Conservation (phyloP, 2,113 vertebrate genomes). For the Oceanodroma tethys region DNA sequence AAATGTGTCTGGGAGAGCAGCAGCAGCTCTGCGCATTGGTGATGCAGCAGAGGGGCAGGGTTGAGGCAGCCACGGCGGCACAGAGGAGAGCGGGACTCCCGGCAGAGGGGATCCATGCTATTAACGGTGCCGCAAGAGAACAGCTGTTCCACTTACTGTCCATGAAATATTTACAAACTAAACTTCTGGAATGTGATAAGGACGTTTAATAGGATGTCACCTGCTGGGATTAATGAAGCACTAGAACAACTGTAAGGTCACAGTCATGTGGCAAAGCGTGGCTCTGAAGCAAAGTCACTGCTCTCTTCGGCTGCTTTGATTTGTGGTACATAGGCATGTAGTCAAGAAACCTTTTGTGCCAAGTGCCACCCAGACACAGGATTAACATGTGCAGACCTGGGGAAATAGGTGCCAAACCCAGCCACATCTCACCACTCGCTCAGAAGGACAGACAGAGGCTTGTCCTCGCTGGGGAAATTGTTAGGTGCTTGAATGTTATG, state of each 20-base stretch:
- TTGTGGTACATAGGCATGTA: fast-evolving
- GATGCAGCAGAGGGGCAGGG: not conserved
- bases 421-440: not conserved
- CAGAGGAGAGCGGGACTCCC: fast-evolving
- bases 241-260: not conserved
- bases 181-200: not conserved
- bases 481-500: not conserved
- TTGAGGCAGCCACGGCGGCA: fast-evolving
- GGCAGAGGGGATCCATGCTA: not conserved
- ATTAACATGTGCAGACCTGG: not conserved
- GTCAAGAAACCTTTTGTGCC: not conserved
- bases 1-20: not conserved
- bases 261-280: fast-evolving
- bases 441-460: not conserved
- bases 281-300: not conserved
- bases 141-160: not conserved
- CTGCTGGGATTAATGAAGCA: not conserved
- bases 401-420: not conserved
- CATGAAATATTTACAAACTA: conserved; percentile 1
- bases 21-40: not conserved
- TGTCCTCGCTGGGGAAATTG: not conserved
- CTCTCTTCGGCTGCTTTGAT: not conserved
- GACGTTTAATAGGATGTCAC: not conserved
- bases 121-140: not conserved
- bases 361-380: not conserved